Evolutionary conservation across 2,888 invertebrate genomes (phyloP).

Genomic region (Chouioia cunea): DNA sequence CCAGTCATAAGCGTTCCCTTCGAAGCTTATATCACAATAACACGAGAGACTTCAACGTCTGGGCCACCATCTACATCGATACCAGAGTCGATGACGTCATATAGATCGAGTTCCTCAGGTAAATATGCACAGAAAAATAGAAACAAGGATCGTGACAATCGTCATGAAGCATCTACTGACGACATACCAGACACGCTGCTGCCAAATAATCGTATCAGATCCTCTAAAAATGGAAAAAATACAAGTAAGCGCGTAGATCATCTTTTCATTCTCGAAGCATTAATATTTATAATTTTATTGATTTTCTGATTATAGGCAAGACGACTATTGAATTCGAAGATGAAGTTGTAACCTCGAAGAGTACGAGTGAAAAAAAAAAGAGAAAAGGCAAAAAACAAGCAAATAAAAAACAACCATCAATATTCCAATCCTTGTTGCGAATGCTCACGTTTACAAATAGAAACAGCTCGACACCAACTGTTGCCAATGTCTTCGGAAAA

Average conservation of each 20-base stretch:
- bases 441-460: constrained; percentile 19
- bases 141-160: constrained; percentile 15
- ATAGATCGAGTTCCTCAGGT: neutral
- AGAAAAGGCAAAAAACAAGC: constrained; percentile 9
- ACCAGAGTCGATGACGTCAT: neutral
- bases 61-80: neutral
- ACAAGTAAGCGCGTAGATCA: constrained; percentile 16
- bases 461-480: constrained; percentile 16
- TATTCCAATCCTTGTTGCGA: constrained; percentile 25
- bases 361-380: constrained; percentile 20
- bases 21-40: constrained; percentile 64
- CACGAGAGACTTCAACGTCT: constrained; percentile 45
- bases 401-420: constrained; percentile 8
- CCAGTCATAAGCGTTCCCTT: constrained; percentile 63
- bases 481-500: constrained; percentile 1
- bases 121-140: no score
- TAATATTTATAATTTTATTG: constrained; percentile 4
- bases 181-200: constrained; percentile 2
- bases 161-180: constrained; percentile 28
- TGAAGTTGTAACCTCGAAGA: neutral
- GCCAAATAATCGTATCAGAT: neutral
- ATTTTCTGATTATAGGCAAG: constrained; percentile 17
- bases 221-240: constrained; percentile 11
- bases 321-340: constrained; percentile 27
- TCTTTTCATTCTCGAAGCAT: neutral